Evolutionary conservation across 2,888 invertebrate species (phyloP).

Genomic region (Limenitis camilla): DNA sequence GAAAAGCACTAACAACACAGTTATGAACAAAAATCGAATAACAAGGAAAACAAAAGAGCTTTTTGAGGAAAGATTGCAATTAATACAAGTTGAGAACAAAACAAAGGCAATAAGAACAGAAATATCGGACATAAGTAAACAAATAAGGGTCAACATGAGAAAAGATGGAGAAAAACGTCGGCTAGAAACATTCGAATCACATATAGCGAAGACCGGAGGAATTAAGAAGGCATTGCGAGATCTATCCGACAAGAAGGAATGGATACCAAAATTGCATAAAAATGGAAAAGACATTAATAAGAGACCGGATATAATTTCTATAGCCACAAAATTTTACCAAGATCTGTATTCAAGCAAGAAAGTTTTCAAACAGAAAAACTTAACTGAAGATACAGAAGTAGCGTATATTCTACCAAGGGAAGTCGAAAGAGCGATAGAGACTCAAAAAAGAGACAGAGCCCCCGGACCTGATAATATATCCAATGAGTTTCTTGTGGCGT

Average conservation of each 20-base stretch:
- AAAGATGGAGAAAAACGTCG: not conserved
- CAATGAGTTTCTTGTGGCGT: too few species aligned
- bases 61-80: not conserved
- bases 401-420: too few species aligned
- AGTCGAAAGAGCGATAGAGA: too few species aligned
- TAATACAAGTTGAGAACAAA: not conserved
- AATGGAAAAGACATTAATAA: too few species aligned
- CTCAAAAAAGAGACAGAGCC: too few species aligned
- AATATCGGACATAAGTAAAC: not conserved
- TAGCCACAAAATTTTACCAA: too few species aligned
- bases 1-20: not conserved
- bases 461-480: too few species aligned
- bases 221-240: not conserved
- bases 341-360: too few species aligned
- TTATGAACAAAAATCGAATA: not conserved
- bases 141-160: not conserved
- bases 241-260: not conserved
- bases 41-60: not conserved
- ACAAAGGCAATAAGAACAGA: not conserved
- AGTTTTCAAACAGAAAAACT: too few species aligned
- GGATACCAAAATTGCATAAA: too few species aligned
- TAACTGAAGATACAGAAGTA: too few species aligned
- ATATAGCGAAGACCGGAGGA: not conserved
- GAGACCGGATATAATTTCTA: too few species aligned
- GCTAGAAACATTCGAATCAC: not conserved